Conservation (phyloP, 2,113 vertebrate genomes). For the Fregetta grallaria region DNA sequence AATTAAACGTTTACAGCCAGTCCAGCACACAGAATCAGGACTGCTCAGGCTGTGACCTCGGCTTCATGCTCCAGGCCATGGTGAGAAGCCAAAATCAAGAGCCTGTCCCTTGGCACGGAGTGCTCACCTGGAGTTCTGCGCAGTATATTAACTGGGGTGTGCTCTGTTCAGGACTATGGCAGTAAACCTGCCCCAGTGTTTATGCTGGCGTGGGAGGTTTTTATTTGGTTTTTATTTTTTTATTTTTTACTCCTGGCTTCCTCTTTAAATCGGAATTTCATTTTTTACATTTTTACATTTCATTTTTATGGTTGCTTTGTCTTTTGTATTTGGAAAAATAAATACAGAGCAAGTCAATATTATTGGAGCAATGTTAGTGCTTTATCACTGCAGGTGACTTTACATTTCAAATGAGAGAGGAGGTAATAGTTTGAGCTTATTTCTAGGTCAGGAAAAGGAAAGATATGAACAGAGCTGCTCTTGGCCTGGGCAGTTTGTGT, state of each 20-base stretch:
- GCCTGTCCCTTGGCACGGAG: background rate
- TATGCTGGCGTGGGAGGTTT: background rate
- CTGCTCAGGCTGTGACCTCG: background rate
- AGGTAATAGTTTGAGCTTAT: background rate
- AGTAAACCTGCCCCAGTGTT: background rate
- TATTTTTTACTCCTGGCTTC: background rate
- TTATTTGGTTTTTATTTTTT: background rate
- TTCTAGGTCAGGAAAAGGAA: background rate
- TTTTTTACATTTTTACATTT: background rate
- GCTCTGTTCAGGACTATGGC: background rate
- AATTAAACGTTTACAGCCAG: background rate
- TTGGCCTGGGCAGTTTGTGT: background rate
- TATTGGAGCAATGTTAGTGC: fast-evolving
- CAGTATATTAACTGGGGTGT: fast-evolving
- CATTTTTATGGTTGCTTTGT: background rate
- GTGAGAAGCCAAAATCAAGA: background rate
- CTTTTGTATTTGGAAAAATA: background rate
- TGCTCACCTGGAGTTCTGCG: background rate
- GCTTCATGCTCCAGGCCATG: background rate
- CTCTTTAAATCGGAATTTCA: background rate
- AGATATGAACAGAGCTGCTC: background rate
- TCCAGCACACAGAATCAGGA: background rate
- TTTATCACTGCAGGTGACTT: background rate
- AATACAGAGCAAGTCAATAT: background rate
- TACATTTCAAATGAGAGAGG: background rate